phyloP scores from a whole-genome alignment of 2,888 invertebrate species.

The Apocheima hispidaria region DNA sequence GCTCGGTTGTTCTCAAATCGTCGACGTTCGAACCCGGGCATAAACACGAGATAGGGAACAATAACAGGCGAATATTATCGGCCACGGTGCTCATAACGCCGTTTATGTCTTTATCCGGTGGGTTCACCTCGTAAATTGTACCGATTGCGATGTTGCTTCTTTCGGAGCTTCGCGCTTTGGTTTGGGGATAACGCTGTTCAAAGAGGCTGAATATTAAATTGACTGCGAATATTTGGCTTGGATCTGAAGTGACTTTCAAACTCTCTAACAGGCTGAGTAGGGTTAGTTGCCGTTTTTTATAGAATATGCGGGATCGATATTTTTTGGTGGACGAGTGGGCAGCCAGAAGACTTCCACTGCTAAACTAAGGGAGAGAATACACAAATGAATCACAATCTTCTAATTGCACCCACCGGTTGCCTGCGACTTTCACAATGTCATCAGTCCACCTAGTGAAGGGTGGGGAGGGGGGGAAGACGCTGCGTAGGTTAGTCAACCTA shows the following conservation, averaged over 20 bases:
- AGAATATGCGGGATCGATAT: too few relatives aligned
- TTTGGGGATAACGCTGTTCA: slow-evolving; percentile 38
- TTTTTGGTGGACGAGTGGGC: too few relatives aligned
- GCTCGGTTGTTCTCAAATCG: slow-evolving; percentile 40
- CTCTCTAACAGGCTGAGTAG: not conserved
- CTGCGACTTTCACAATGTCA: too few relatives aligned
- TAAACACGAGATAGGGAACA: slow-evolving; percentile 61
- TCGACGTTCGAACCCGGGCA: slow-evolving; percentile 42
- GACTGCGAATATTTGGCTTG: slow-evolving; percentile 7
- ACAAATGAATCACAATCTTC: too few relatives aligned
- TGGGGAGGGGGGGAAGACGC: too few relatives aligned
- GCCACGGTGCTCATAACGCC: slow-evolving; percentile 63
- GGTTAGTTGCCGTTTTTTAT: too few relatives aligned
- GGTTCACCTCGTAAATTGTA: slow-evolving; percentile 48
- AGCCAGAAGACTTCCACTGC: too few relatives aligned
- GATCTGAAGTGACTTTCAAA: slow-evolving; percentile 3
- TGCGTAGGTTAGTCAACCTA: too few relatives aligned
- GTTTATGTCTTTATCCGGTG: slow-evolving; percentile 66
- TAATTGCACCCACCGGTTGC: too few relatives aligned
- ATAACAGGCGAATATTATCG: slow-evolving; percentile 66
- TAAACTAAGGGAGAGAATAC: too few relatives aligned
- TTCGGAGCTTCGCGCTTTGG: slow-evolving; percentile 30
- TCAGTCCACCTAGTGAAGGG: too few relatives aligned
- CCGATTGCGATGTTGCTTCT: slow-evolving; percentile 44
- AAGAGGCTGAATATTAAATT: slow-evolving; percentile 31